Evolutionary conservation across 2,113 vertebrate species (phyloP).

Genomic region (Marmota monax): DNA sequence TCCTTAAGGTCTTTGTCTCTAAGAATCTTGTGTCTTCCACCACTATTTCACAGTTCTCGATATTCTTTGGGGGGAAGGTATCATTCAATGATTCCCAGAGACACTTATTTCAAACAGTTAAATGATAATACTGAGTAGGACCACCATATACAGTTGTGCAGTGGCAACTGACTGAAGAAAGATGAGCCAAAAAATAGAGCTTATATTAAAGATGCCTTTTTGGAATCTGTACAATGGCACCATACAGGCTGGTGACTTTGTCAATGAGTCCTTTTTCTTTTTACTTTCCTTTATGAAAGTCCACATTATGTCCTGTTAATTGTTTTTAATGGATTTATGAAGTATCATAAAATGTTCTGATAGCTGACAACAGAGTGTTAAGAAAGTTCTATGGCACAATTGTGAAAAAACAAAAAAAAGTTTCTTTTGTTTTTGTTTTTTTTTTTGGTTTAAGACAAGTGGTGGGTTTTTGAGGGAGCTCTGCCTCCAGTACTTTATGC

Average conservation of each 20-base stretch:
- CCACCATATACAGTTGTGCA: background rate
- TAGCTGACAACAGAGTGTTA: background rate
- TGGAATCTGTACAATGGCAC: background rate
- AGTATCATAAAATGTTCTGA: conserved; percentile 14
- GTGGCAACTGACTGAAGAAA: background rate
- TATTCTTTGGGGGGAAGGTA: background rate
- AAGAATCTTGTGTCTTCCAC: background rate
- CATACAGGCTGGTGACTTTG: background rate
- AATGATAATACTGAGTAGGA: background rate
- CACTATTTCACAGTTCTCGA: conserved; percentile 15
- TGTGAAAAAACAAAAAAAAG: background rate
- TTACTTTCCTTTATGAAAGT: background rate
- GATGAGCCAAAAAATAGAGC: background rate
- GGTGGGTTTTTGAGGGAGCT: background rate
- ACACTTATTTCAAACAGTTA: background rate
- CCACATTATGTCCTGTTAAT: background rate
- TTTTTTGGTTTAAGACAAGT: background rate
- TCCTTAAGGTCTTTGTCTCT: background rate
- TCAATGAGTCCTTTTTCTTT: background rate
- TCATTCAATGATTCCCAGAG: background rate
- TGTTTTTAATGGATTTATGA: conserved; percentile 8
- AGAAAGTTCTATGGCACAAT: background rate
- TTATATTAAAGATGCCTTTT: background rate
- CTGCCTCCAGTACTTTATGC: background rate
- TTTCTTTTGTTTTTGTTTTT: background rate